Conservation (phyloP, 2,888 invertebrate species). For the Hemaris fuciformis region DNA sequence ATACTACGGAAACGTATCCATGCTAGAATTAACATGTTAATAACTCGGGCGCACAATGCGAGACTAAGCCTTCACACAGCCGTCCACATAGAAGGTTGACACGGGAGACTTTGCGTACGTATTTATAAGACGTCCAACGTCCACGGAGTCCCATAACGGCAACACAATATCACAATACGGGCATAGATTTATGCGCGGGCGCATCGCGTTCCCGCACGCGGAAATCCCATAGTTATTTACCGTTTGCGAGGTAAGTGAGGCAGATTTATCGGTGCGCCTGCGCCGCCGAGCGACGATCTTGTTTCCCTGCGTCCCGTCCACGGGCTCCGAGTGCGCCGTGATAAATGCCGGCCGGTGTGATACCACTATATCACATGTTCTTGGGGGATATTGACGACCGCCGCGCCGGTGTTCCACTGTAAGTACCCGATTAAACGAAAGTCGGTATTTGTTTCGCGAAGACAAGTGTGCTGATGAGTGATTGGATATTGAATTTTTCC, state of each 20-base stretch:
- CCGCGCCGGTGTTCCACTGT: not conserved
- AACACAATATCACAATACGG: slow-evolving; percentile 81
- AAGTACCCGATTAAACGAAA: not conserved
- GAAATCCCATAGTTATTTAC: slow-evolving; percentile 82
- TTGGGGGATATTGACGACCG: slow-evolving; percentile 42
- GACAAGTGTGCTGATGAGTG: no score
- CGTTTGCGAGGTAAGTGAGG: slow-evolving; percentile 80
- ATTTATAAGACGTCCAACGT: slow-evolving; percentile 73
- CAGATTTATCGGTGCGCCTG: slow-evolving; percentile 77
- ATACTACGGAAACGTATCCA: not conserved
- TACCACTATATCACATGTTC: slow-evolving; percentile 53
- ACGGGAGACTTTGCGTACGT: slow-evolving; percentile 52
- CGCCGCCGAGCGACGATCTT: slow-evolving; percentile 68
- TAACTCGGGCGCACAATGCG: not conserved
- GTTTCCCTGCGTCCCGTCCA: slow-evolving; percentile 64
- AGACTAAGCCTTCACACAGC: slow-evolving; percentile 2
- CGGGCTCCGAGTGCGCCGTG: slow-evolving; percentile 48
- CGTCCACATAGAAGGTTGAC: slow-evolving; percentile 26
- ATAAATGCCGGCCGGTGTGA: slow-evolving; percentile 51
- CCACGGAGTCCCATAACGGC: slow-evolving; percentile 74
- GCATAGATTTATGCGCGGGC: slow-evolving; percentile 79
- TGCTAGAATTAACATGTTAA: not conserved
- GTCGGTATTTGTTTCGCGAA: no score
- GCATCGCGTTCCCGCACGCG: slow-evolving; percentile 78
- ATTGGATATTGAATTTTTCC: no score